Base-by-base conservation (phyloP, 2,113 vertebrate genomes). In the Micronisus gabar region DNA sequence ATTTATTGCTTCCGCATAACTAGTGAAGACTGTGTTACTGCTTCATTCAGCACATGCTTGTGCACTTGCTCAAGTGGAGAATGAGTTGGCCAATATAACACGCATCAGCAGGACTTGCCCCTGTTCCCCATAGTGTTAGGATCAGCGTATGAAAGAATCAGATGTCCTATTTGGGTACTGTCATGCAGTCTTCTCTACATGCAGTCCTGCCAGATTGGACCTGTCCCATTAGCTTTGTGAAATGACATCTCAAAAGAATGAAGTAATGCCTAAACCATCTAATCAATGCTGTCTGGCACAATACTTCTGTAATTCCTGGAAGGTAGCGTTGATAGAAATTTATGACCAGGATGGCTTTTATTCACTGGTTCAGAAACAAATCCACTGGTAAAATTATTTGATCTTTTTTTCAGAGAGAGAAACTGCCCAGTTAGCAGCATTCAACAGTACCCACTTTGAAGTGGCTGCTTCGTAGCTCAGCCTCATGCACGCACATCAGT, bases 161-260 rank as follows among this genome's bases (percentile, higher is more conserved):
- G 5, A 1, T 61, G 66, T 27, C 16, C 48, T 50, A 1, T 45
- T 1, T 67, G n/a, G 62, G 32, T 63, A 9, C 32, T 55, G 48
- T 25, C 53, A 20, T 3, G 9, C 30, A 10, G 7, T 19, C 36
- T 56, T 25, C 32, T 22, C 41, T 38, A 9, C 15, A 3, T 8
- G 36, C 43, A 17, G 16, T 73, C 20, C 29, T 72, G 53, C 41
- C 48, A 67, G 38, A 11, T 11, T n/a, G 62, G 50, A 52, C 53
- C 43, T 79, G n/a, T 50, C 36, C 34, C 21, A 4, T 19, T 45
- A 19, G 45, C 50, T 66, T 21, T 50, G 50, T 13, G 29, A 66
- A 80, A 9, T 0, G 1, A 21, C 15, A 9, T n/a, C 21, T 52
- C 10, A 13, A 10, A 45, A 50, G 22, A 36, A 29, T 1, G 3